Evolutionary conservation across 37 sponge, comb jelly and placozoan genomes (phyloP).

Genomic region (Eunapius fragilis): DNA sequence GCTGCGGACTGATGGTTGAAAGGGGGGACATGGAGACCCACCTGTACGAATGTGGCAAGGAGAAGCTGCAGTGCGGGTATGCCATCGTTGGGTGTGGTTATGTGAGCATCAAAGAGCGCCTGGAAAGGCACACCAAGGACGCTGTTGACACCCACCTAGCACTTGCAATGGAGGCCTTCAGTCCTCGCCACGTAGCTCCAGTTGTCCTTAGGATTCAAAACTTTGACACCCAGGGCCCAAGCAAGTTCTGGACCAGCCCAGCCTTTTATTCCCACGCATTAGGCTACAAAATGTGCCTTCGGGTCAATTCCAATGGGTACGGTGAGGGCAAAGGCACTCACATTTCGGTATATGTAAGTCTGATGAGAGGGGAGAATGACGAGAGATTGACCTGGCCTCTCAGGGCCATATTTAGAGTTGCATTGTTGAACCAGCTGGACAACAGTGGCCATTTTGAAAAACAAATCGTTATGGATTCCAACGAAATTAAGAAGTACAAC

Average conservation of each 20-base stretch:
- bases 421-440: conserved; percentile 14
- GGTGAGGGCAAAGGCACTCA: conserved; percentile 16
- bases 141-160: background rate
- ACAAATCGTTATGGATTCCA: background rate
- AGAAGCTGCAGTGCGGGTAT: background rate
- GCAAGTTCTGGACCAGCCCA: background rate
- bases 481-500: background rate
- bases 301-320: background rate
- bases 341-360: background rate
- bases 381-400: conserved; percentile 15
- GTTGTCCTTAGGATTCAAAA: background rate
- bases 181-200: background rate
- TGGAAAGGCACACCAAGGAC: background rate
- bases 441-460: conserved; percentile 7
- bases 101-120: background rate
- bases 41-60: background rate
- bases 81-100: background rate
- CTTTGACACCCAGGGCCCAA: background rate
- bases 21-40: background rate
- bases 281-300: conserved; percentile 17
- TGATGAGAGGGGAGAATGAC: conserved; percentile 11
- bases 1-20: background rate
- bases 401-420: background rate
- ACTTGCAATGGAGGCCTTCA: background rate
- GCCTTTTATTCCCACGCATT: background rate